A percentile compares a stretch with the other conserved stretches of the same genome.
phyloP scores from a whole-genome alignment of 2,888 invertebrate species.

The Plagodis dolabraria region DNA sequence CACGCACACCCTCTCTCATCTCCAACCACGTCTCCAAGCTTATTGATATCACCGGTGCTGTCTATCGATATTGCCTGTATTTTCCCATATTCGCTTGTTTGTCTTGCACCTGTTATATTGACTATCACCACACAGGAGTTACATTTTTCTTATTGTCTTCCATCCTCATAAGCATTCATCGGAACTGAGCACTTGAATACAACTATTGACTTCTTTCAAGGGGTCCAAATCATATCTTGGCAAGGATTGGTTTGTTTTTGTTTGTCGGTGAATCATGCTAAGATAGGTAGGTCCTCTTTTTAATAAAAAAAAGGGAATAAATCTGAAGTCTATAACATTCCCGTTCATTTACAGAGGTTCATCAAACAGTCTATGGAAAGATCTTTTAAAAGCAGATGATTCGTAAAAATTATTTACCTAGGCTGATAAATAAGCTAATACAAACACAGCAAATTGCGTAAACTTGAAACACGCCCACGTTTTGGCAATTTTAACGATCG shows the following conservation, averaged over 20 bases:
- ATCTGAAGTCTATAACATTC: too few relatives aligned
- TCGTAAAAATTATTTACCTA: slow-evolving; percentile 62
- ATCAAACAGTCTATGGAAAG: neutral
- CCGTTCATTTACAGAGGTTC: too few relatives aligned
- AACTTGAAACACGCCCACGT: slow-evolving; percentile 62
- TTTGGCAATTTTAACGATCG: slow-evolving; percentile 27
- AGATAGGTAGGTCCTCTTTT: slow-evolving; percentile 28
- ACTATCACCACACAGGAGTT: slow-evolving; percentile 55
- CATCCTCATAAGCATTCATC: slow-evolving; percentile 56
- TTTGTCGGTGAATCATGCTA: slow-evolving; percentile 48
- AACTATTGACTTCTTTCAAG: slow-evolving; percentile 59
- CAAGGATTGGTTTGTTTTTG: slow-evolving; percentile 53
- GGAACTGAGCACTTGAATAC: slow-evolving; percentile 52
- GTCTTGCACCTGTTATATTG: slow-evolving; percentile 67
- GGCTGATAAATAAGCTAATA: slow-evolving; percentile 56
- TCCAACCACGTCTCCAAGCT: slow-evolving; percentile 51
- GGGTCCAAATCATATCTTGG: slow-evolving; percentile 50
- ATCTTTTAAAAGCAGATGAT: slow-evolving; percentile 8
- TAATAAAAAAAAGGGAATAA: too few relatives aligned
- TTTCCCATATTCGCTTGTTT: slow-evolving; percentile 72
- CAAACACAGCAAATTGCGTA: slow-evolving; percentile 68
- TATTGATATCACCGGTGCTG: slow-evolving; percentile 65
- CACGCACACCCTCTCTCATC: slow-evolving; percentile 61
- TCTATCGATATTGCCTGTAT: slow-evolving; percentile 51
- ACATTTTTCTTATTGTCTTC: slow-evolving; percentile 60